phyloP scores from a whole-genome alignment of 2,888 invertebrate species.

The Gibbula magus region DNA sequence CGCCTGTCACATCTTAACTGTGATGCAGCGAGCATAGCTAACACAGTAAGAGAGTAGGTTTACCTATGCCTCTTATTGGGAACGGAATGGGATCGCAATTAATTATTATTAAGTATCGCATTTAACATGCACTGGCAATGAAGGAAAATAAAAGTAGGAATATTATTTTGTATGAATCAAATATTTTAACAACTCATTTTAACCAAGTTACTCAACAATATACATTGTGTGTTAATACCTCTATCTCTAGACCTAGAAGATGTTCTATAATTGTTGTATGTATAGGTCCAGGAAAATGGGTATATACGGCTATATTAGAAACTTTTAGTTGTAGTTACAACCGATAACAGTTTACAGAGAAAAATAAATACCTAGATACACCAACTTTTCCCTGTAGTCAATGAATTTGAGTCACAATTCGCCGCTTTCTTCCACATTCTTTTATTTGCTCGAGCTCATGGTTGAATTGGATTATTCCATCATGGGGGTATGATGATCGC shows the following conservation, averaged over 20 bases:
- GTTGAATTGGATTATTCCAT: not conserved
- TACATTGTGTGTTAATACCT: too few species aligned
- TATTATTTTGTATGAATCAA: too few species aligned
- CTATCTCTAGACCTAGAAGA: too few species aligned
- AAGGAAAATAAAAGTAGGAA: too few species aligned
- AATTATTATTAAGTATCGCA: not conserved
- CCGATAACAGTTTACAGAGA: not conserved
- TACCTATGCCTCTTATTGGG: not conserved
- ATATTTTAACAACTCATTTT: too few species aligned
- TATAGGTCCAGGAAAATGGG: too few species aligned
- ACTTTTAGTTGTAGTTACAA: too few species aligned
- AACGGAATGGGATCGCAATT: not conserved
- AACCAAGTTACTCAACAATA: too few species aligned
- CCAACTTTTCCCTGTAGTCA: slow-evolving; percentile 16
- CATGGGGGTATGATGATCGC: not conserved
- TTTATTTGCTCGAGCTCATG: slow-evolving; percentile 20
- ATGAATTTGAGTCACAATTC: slow-evolving; percentile 3
- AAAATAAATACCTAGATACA: not conserved
- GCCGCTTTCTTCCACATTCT: not conserved
- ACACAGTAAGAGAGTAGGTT: not conserved
- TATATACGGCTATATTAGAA: too few species aligned
- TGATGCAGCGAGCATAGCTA: slow-evolving; percentile 10
- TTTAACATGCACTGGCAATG: too few species aligned
- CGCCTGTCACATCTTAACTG: slow-evolving; percentile 11
- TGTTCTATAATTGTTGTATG: too few species aligned